A percentile compares a stretch with the other conserved stretches of the same genome.
Conservation (phyloP, 2,113 vertebrate genomes). For the Cynocephalus volans region DNA sequence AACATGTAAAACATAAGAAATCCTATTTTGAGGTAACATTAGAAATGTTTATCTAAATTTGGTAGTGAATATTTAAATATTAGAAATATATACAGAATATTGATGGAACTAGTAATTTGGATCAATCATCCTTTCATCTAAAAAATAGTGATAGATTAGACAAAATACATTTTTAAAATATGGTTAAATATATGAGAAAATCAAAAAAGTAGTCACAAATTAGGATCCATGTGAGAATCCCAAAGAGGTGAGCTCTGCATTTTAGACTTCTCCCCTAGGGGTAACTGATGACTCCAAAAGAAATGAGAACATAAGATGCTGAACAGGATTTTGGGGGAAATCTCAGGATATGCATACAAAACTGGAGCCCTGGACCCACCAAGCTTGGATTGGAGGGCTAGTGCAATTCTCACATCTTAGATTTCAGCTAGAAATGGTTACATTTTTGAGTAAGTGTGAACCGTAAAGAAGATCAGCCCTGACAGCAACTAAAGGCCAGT, state of each 20-base stretch:
- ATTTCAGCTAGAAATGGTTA: neutral
- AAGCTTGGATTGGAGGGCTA: neutral
- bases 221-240: neutral
- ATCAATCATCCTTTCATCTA: neutral
- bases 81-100: neutral
- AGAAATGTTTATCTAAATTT: neutral
- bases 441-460: neutral
- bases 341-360: neutral
- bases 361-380: neutral
- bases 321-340: neutral
- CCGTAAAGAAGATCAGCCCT: neutral
- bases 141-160: neutral
- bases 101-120: neutral
- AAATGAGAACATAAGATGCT: neutral
- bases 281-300: neutral
- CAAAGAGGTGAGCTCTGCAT: neutral
- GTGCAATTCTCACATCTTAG: neutral
- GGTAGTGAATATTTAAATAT: neutral
- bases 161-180: neutral
- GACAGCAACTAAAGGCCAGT: neutral
- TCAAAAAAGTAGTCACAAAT: neutral
- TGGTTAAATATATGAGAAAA: neutral
- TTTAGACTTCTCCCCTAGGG: neutral
- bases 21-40: neutral
- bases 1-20: neutral